These are phyloP conservation scores for Trachelus troglodyta DNA, from an alignment of 2,888 invertebrate species.

Conservation along the genomic window DNA sequence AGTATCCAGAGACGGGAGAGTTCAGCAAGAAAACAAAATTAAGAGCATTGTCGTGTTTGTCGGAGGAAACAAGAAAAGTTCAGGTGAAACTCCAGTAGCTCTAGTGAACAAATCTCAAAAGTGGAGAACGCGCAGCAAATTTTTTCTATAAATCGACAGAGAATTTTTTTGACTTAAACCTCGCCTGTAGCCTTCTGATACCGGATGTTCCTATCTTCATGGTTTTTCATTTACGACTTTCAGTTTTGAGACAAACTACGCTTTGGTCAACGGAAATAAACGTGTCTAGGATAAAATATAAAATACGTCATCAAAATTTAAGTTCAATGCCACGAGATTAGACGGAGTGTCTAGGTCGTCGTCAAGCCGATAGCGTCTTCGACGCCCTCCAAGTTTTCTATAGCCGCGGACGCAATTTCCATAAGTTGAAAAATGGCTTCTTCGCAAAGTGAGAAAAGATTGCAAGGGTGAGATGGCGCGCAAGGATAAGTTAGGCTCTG, in stretches of 20 bases:
- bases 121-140: background rate
- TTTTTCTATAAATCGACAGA: background rate
- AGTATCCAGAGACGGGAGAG: background rate
- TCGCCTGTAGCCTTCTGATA: background rate
- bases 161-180: background rate
- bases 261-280: background rate
- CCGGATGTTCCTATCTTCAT: background rate
- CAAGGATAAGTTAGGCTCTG: background rate
- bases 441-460: constrained; percentile 59
- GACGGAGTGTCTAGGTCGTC: background rate
- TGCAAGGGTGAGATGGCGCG: constrained; percentile 29
- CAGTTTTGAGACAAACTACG: background rate
- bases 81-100: background rate
- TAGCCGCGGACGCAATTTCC: constrained; percentile 49
- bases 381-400: constrained; percentile 9
- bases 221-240: background rate
- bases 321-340: background rate
- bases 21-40: constrained; percentile 50
- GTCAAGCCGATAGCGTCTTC: background rate
- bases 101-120: background rate
- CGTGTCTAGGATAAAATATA: background rate
- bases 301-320: background rate
- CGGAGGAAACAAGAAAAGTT: constrained; percentile 59
- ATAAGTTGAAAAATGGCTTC: constrained; percentile 60
- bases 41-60: constrained; percentile 61